Conservation (phyloP, 2,113 vertebrate genomes). For the Calidris pugnax region DNA sequence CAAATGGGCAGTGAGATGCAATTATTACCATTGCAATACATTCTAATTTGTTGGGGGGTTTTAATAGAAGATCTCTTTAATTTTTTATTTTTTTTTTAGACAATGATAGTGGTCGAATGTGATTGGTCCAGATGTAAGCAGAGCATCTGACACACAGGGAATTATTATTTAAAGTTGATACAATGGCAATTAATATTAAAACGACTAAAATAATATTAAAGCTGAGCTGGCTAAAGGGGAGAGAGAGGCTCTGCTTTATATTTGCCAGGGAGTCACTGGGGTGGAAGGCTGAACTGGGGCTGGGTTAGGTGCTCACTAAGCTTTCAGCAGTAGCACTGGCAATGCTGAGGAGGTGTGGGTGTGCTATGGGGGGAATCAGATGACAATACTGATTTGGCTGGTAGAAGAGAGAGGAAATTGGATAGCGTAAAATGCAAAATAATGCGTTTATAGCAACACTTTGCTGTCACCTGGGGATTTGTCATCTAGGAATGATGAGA, state of each 20-base stretch:
- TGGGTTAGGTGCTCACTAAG: not conserved
- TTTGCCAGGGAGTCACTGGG: not conserved
- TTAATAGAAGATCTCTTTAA: not conserved
- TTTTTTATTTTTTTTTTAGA: not conserved
- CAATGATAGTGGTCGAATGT: not conserved
- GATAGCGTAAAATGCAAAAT: not conserved
- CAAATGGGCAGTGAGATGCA: accelerated
- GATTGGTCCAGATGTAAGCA: not conserved
- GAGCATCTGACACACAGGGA: not conserved
- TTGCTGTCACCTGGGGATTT: not conserved
- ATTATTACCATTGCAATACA: not conserved
- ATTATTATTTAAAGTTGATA: not conserved
- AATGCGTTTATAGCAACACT: not conserved
- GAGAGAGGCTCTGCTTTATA: accelerated
- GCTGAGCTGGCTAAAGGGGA: not conserved
- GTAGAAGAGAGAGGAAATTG: not conserved
- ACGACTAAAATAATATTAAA: too few species aligned
- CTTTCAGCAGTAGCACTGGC: not conserved
- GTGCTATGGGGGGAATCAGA: not conserved
- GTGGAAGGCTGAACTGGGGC: accelerated
- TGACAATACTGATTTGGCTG: not conserved
- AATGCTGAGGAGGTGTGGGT: not conserved
- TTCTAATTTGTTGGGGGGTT: too few species aligned
- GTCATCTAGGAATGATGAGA: not conserved
- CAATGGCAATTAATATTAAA: not conserved